phyloP scores from a whole-genome alignment of 2,888 invertebrate species.

The Mythimna pallens region DNA sequence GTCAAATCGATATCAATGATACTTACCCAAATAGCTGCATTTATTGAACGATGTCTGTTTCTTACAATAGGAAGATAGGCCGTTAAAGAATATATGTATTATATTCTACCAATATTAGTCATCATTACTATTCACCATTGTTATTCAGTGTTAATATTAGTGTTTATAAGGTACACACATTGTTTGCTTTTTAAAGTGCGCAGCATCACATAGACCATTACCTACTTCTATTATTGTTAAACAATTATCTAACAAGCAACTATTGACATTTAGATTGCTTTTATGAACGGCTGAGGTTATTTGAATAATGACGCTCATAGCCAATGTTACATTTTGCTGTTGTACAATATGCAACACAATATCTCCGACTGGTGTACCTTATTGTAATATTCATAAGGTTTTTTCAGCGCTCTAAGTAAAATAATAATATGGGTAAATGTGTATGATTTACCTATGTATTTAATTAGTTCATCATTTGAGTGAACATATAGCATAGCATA shows the following conservation, averaged over 20 bases:
- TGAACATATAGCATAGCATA: too few relatives aligned
- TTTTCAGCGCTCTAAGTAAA: neutral
- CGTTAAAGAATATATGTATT: conserved; percentile 6
- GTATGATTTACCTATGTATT: too few relatives aligned
- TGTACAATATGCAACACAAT: conserved; percentile 1
- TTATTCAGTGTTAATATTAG: conserved; percentile 15
- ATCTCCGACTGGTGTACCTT: neutral
- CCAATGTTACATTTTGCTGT: conserved; percentile 16
- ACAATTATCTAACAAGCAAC: conserved; percentile 33
- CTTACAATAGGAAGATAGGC: neutral
- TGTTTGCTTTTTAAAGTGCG: conserved; percentile 34
- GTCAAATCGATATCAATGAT: neutral
- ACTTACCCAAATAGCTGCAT: neutral
- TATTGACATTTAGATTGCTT: conserved; percentile 38
- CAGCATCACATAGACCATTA: conserved; percentile 4
- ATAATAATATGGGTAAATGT: too few relatives aligned
- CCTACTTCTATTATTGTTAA: conserved; percentile 9
- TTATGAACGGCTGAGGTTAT: conserved; percentile 18
- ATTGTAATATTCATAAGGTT: conserved; percentile 21
- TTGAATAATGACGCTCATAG: conserved; percentile 24
- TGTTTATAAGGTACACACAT: conserved; percentile 1
- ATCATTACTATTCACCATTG: conserved; percentile 41
- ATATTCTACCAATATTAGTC: conserved; percentile 44
- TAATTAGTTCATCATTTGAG: too few relatives aligned
- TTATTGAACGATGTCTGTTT: neutral